Conservation (phyloP, 2,113 vertebrate species). For the Glaucomys volans region DNA sequence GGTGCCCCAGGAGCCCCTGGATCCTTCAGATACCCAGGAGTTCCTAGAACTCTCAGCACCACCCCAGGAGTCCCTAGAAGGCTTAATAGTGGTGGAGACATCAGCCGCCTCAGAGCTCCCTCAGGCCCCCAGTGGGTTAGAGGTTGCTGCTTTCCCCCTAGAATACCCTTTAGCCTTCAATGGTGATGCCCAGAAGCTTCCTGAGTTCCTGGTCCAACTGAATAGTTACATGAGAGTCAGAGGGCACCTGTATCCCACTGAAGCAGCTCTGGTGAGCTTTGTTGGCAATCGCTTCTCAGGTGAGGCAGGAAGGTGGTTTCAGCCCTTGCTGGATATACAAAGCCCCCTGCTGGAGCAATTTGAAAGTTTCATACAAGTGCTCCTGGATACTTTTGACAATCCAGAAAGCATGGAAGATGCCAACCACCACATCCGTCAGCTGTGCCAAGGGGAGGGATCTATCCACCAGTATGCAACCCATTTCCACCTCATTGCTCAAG, state of each 20-base stretch:
- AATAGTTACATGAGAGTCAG: slow-evolving; percentile 50
- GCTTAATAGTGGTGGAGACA: slow-evolving; percentile 6
- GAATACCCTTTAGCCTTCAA: slow-evolving; percentile 2
- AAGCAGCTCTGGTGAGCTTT: slow-evolving; percentile 54
- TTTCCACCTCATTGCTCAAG: slow-evolving; percentile 51
- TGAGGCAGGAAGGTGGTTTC: slow-evolving; percentile 58
- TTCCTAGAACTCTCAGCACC: slow-evolving; percentile 20
- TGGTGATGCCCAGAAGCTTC: slow-evolving; percentile 42
- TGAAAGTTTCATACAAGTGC: slow-evolving; percentile 42
- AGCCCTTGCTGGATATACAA: slow-evolving; percentile 55
- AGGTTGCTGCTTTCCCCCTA: slow-evolving; percentile 26
- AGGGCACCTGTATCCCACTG: slow-evolving; percentile 6
- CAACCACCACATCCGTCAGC: background rate
- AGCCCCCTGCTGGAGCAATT: slow-evolving; percentile 32
- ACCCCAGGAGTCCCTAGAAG: background rate
- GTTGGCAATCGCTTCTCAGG: slow-evolving; percentile 17
- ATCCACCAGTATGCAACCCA: background rate
- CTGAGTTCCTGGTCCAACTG: slow-evolving; percentile 49
- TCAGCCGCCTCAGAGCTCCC: background rate
- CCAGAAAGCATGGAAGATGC: slow-evolving; percentile 28
- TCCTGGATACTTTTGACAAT: slow-evolving; percentile 47
- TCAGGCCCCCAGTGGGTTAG: background rate
- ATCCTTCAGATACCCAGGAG: slow-evolving; percentile 40
- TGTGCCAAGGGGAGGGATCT: background rate
- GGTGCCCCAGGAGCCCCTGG: background rate